A percentile compares a stretch with the other conserved stretches of the same genome.
Evolutionary conservation across 2,888 invertebrate species (phyloP).

Genomic region (Nemapogon koenigi): DNA sequence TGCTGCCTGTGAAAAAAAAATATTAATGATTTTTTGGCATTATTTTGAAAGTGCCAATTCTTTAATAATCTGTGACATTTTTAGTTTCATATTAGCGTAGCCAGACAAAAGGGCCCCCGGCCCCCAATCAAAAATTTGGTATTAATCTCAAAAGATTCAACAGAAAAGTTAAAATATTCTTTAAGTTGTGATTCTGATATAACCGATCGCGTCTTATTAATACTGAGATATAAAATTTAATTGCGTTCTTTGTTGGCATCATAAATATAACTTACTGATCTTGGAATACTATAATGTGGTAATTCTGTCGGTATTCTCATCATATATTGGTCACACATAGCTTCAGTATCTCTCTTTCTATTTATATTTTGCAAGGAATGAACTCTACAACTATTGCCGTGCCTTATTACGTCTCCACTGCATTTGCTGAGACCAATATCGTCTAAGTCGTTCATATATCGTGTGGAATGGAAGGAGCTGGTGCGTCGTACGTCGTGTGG

Average conservation of each 20-base stretch:
- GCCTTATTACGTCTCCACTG: slow-evolving; percentile 27
- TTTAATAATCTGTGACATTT: too few relatives aligned
- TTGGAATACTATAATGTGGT: slow-evolving; percentile 38
- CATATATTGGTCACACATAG: slow-evolving; percentile 45
- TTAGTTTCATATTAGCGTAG: too few relatives aligned
- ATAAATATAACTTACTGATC: slow-evolving; percentile 31
- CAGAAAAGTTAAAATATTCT: too few relatives aligned
- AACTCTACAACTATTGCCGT: slow-evolving; percentile 36
- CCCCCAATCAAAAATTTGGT: too few relatives aligned
- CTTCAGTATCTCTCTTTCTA: slow-evolving; percentile 44
- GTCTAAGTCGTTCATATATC: slow-evolving; percentile 36
- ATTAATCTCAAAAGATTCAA: too few relatives aligned
- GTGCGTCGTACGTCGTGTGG: slow-evolving; percentile 44
- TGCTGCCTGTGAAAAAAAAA: slow-evolving; percentile 16
- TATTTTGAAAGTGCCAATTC: not conserved
- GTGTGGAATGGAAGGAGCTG: slow-evolving; percentile 48
- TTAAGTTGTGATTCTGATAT: too few relatives aligned
- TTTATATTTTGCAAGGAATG: slow-evolving; percentile 51
- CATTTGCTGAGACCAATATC: slow-evolving; percentile 26
- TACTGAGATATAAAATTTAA: not conserved
- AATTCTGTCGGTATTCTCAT: slow-evolving; percentile 44
- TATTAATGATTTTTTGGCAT: not conserved
- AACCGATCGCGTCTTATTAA: too few relatives aligned
- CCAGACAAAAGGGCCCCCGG: too few relatives aligned
- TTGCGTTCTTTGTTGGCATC: too few relatives aligned